Evolutionary conservation across 2,888 invertebrate genomes (phyloP), one percentile per base, ranked within the genome.

Genomic region (Sarcophaga subvicina): DNA sequence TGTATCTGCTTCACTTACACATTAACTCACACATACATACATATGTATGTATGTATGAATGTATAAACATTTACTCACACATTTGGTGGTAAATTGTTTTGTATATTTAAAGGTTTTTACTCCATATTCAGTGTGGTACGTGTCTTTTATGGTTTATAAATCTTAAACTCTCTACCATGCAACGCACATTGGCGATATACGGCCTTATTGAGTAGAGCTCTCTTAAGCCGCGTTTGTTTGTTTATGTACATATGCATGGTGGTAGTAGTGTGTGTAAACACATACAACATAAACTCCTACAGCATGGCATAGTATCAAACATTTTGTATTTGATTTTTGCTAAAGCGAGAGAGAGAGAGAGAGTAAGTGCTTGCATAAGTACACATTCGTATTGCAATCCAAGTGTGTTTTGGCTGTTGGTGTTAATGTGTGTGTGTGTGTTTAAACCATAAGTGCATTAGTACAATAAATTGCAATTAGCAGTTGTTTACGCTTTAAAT

Each of bases 381-480:
- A 20, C 14, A 11, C 17, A 59, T 59, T 22, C 59, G 14, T 54
- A 25, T 62, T 66, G 66, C 54, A 60, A 22, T 78, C 67, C 14
- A 59, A 78, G 66, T 72, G 72, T 83, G 37, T 63, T 2, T 47
- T 80, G 60, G 37, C 25, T 67, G 54, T 37, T 37, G 8, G 37
- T 37, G 37, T 37, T 37, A 80, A 76, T 85, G 80, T 80, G 80
- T 70, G 47, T 64, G 22, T 22, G 49, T 77, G 27, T 66, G 70
- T 76, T 72, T 62, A 62, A 76, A 67, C 79, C 86, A 80, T 82
- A 86, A 86, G 86, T 86, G 75, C 82, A 72, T 71, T 80, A 80
- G 82, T 86, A 82, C 86, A 86, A 86, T 86, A 86, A 86, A 86
- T 86, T 83, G 82, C 86, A 83, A 83, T 86, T 86, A 83, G 71